These are phyloP conservation scores for Meghimatium bilineatum DNA, from an alignment of 2,888 invertebrate species.

Conservation along the genomic window DNA sequence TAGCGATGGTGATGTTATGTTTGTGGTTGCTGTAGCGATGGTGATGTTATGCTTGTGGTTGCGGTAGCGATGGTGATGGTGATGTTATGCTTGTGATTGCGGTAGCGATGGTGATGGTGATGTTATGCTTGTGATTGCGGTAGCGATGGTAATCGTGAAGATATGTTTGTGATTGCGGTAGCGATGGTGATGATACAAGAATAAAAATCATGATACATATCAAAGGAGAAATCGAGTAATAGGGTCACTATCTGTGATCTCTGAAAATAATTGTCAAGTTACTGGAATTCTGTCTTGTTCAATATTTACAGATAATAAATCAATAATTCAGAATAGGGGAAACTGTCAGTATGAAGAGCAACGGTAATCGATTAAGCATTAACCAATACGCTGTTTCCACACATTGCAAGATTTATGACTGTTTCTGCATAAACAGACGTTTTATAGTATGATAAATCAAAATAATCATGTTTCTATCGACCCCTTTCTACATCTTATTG, in stretches of 20 bases:
- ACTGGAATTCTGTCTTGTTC: background rate
- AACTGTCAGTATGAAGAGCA: constrained; percentile 1
- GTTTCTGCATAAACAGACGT: background rate
- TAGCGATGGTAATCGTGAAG: too few species aligned
- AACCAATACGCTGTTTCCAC: constrained; percentile 9
- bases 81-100: background rate
- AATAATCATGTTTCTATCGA: background rate
- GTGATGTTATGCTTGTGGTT: background rate
- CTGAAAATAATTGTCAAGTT: background rate
- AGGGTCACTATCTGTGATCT: background rate
- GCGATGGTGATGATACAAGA: too few species aligned
- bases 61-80: background rate
- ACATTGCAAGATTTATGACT: background rate
- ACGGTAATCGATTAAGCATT: constrained; percentile 12
- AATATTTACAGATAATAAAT: constrained; percentile 17
- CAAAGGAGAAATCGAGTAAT: background rate
- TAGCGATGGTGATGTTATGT: background rate
- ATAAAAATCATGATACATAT: too few species aligned
- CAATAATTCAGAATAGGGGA: background rate
- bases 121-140: too few species aligned
- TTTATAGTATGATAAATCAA: constrained; percentile 3
- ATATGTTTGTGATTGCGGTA: too few species aligned
- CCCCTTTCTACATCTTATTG: background rate
- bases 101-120: background rate
- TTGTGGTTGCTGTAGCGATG: background rate